Percentiles rank a stretch among this genome's conserved stretches.
Evolutionary conservation across 2,113 vertebrate genomes (phyloP).

Genomic region (Cyanistes caeruleus): DNA sequence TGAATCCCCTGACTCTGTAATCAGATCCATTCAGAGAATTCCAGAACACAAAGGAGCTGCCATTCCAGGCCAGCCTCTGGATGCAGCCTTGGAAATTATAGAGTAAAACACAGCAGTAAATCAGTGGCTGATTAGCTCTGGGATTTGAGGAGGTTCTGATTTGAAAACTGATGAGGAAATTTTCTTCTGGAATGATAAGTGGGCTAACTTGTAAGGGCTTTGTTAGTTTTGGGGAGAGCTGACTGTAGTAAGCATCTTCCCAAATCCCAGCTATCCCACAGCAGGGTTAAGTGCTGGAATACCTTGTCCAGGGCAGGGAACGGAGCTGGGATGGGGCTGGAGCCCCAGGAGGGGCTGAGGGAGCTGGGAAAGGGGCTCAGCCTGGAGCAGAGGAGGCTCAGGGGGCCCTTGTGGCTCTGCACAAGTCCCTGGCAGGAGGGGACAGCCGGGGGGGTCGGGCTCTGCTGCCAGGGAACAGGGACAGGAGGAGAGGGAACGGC

Average conservation of each 20-base stretch:
- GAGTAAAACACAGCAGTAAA: slow-evolving; percentile 14
- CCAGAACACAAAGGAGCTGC: background rate
- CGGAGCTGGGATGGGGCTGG: fast-evolving
- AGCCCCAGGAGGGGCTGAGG: background rate
- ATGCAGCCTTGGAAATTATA: slow-evolving; percentile 25
- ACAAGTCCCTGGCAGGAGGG: background rate
- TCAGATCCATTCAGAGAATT: slow-evolving; percentile 37
- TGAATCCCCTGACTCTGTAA: background rate
- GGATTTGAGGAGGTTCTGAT: slow-evolving; percentile 18
- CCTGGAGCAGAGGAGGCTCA: background rate
- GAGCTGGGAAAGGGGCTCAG: background rate
- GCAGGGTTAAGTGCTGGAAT: background rate
- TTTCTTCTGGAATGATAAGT: background rate
- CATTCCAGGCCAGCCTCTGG: background rate
- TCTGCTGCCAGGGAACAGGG: background rate
- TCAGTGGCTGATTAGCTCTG: slow-evolving; percentile 40
- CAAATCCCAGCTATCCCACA: background rate
- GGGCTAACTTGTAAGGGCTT: background rate
- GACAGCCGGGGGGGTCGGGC: background rate
- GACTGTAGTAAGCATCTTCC: background rate
- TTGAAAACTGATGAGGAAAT: slow-evolving; percentile 41
- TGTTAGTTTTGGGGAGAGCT: background rate
- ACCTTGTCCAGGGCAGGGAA: background rate
- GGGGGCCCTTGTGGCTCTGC: background rate
- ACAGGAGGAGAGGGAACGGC: background rate